phyloP scores from a whole-genome alignment of 2,113 vertebrate species.

The Pangasianodon gigas region DNA sequence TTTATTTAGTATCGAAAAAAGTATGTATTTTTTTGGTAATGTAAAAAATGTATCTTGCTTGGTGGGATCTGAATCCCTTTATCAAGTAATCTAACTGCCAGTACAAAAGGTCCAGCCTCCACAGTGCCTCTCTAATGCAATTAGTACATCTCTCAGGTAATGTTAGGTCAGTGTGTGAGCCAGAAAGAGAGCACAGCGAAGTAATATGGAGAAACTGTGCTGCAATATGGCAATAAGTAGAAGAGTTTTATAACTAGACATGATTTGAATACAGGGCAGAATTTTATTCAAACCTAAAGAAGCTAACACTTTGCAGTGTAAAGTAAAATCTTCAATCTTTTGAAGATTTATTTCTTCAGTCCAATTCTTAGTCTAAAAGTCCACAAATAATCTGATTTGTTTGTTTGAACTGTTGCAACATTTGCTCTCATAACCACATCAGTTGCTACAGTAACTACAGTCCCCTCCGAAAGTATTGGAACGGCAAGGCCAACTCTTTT shows the following conservation, averaged over 20 bases:
- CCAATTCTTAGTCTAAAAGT: not conserved
- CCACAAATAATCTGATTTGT: not conserved
- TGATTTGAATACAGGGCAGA: not conserved
- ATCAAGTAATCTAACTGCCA: not conserved
- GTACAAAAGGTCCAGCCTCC: not conserved
- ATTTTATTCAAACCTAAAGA: not conserved
- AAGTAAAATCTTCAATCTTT: too few species aligned
- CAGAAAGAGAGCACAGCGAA: not conserved
- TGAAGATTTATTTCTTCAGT: too few species aligned
- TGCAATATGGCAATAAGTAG: not conserved
- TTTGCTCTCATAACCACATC: not conserved
- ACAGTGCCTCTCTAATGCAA: conserved; percentile 38
- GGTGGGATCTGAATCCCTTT: not conserved
- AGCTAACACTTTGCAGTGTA: not conserved
- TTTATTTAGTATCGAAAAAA: too few species aligned
- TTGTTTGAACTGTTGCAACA: not conserved
- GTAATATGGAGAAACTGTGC: not conserved
- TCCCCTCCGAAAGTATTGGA: too few species aligned
- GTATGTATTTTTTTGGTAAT: not conserved
- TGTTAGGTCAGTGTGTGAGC: conserved; percentile 18
- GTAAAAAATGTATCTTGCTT: not conserved
- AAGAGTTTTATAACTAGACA: not conserved
- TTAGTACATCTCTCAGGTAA: conserved; percentile 27
- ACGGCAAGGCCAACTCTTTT: too few species aligned
- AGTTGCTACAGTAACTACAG: not conserved